Percentiles rank a stretch among this genome's conserved stretches.
Conservation (phyloP, 2,888 invertebrate species). For the Cepaea hortensis region DNA sequence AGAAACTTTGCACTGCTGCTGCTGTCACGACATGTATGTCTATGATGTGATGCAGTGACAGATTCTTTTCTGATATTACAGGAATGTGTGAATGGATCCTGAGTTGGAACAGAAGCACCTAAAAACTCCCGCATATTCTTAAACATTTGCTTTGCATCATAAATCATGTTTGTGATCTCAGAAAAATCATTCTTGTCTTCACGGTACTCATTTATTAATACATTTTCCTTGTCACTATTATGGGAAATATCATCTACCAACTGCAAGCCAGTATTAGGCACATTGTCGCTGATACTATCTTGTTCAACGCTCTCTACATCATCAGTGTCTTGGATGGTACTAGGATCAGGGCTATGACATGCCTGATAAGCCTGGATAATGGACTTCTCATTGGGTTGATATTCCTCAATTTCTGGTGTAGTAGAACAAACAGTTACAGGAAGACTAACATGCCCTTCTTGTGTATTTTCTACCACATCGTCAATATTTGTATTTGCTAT, state of each 20-base stretch:
- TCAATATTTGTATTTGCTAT: background rate
- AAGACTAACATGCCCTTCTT: background rate
- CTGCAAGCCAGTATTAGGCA: background rate
- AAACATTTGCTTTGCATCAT: conserved; percentile 17
- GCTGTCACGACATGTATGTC: background rate
- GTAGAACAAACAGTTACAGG: background rate
- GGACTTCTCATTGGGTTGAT: too few species aligned
- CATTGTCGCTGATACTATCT: background rate
- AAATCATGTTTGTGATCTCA: conserved; percentile 9
- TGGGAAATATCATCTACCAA: background rate
- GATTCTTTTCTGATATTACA: background rate
- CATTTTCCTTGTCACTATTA: background rate
- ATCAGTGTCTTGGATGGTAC: conserved; percentile 19
- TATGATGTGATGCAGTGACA: background rate
- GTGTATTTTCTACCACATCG: background rate
- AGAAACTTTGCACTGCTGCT: background rate
- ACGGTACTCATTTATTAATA: background rate
- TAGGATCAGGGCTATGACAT: background rate
- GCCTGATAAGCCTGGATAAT: too few species aligned
- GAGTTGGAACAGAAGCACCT: background rate
- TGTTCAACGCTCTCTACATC: background rate
- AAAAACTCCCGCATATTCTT: background rate
- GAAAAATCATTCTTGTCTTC: conserved; percentile 1
- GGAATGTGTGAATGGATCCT: background rate
- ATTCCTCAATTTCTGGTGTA: too few species aligned